Evolutionary conservation across 2,888 invertebrate species (phyloP), one percentile per base, ranked within the genome.

Genomic region (Cephus runcator): DNA sequence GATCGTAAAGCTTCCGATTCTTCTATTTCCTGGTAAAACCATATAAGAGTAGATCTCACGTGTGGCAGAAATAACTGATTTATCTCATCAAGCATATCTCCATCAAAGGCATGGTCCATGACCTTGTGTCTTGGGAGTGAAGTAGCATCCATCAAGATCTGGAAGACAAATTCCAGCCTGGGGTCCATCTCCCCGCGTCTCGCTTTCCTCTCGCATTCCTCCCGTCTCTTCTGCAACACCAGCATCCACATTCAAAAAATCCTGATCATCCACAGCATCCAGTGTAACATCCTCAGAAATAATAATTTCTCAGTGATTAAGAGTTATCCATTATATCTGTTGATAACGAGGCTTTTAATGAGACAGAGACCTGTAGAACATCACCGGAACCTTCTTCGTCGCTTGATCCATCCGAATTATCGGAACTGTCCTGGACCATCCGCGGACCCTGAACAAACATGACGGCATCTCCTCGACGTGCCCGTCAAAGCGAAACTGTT

Each of bases 131-230:
- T 92, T 0, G 96, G 95, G 76, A 97, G 92, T 30, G 95, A 95
- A 0, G 97, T 97, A 76, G 96, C 96, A 87, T 97, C 97, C 90
- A 97, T 96, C 83, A 97, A 93, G 75, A 97, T 94, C 90, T 97
- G 97, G 92, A 97, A 97, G 79, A 97, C 95, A 92, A 97, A 97
- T 93, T 97, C 97, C 93, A 97, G 92, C 81, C 97, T 94, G 88
- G 97, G 97, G 92, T 97, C 97, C 96, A 97, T 97, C 92, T 97
- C 97, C 92, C 97, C 97, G 79, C 97, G 93, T 78, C 97, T 94
- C 23, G 97, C 97, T 89, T 97, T 97, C 86, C 97, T 94, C 93
- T 97, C 97, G 95, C 97, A 97, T 96, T 97, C 97, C 95, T 97
- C 97, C 81, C 97, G 94, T 81, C 97, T 93, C 83, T 94, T 93